Evolutionary conservation across 2,113 vertebrate species (phyloP), one percentile per base, ranked within the genome.

Genomic region (Circaetus gallicus): DNA sequence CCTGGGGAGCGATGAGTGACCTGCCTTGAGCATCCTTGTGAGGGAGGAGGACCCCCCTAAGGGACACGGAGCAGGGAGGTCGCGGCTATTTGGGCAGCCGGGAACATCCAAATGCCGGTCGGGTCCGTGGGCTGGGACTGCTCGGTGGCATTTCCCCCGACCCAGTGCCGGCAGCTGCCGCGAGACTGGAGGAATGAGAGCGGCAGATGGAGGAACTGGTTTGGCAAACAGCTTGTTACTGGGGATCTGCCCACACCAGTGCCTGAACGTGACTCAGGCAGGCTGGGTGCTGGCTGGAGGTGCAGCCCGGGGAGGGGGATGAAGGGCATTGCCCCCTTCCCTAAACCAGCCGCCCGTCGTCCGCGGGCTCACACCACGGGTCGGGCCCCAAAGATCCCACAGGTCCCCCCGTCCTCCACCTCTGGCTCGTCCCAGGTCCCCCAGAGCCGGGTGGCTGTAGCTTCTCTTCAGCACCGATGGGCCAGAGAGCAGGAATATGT

Each of bases 391-490:
- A 3, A 66, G 3, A 31, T 7, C 49, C 73, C 59, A 1, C 20
- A 11, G 24, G 4, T 12, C 7, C 9, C 78, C 31, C 13, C 5
- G 0, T 0, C 1, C 1, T 34, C 50, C 38, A 29, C 1, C 43
- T 4, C 73, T 7, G 61, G 36, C 65, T 52, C 49, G 24, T 9
- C n/a, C 76, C 86, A 7, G 4, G 10, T 24, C 34, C 32, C 56
- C 9, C 1, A 0, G 10, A 0, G 1, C 4, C 0, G 0, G 24
- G n/a, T 20, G 47, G 21, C 11, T 36, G 47, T 1, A 26, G 36
- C 3, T 43, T 76, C 74, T 21, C 31, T 4, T 4, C 69, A 16
- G 81, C 55, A 5, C 15, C 0, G 11, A 12, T 2, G 62, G n/a
- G 14, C 13, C 11, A 16, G 31, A 15, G 29, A 16, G 2, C 25